These are phyloP conservation scores for Mylabris phalerata DNA, from an alignment of 1,140 invertebrate species.

Conservation along the genomic window DNA sequence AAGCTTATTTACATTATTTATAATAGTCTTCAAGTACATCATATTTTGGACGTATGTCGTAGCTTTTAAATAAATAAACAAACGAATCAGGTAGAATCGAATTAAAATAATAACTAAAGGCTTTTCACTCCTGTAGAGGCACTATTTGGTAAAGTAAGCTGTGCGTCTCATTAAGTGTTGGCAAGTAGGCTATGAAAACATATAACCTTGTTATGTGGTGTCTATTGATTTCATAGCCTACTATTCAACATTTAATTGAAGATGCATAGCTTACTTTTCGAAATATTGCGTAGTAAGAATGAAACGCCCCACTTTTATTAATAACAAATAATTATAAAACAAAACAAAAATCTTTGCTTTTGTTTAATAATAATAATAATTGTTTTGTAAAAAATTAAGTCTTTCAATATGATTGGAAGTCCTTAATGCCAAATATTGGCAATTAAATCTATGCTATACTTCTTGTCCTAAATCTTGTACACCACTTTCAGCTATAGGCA, in stretches of 20 bases:
- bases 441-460: slow-evolving; percentile 26
- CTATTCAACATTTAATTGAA: too few relatives aligned
- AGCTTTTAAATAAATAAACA: not conserved
- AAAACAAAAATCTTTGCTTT: not conserved
- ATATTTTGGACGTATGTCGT: slow-evolving; percentile 13
- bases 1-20: not conserved
- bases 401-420: slow-evolving; percentile 8
- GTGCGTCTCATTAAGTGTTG: too few relatives aligned
- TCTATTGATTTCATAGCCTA: too few relatives aligned
- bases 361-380: slow-evolving; percentile 8
- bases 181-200: too few relatives aligned
- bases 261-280: too few relatives aligned
- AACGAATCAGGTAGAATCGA: not conserved
- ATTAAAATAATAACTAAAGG: not conserved
- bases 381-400: slow-evolving; percentile 13
- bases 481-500: slow-evolving; percentile 85
- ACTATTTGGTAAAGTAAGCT: too few relatives aligned
- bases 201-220: too few relatives aligned
- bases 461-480: slow-evolving; percentile 50
- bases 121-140: too few relatives aligned
- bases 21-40: slow-evolving; percentile 8
- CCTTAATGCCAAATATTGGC: slow-evolving; percentile 1
- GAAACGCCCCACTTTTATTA: too few relatives aligned
- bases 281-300: too few relatives aligned
- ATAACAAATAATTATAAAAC: not conserved